phyloP scores from a whole-genome alignment of 2,888 invertebrate species.

The Apotomis turbidana region DNA sequence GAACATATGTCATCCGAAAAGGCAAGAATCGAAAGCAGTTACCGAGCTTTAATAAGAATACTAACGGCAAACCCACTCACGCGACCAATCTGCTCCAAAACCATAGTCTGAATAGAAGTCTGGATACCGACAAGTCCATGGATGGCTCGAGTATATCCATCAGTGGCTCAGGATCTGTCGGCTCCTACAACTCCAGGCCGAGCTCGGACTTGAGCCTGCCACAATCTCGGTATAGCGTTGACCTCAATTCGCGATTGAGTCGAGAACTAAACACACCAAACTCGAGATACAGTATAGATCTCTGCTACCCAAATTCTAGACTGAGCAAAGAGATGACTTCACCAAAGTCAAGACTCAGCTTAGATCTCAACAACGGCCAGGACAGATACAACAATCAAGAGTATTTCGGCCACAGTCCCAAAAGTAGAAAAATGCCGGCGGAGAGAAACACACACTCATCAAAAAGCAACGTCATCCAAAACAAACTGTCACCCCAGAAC shows the following conservation, averaged over 20 bases:
- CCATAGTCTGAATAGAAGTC: slow-evolving; percentile 76
- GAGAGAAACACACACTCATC: slow-evolving; percentile 64
- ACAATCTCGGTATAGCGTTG: slow-evolving; percentile 83
- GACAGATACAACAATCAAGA: slow-evolving; percentile 76
- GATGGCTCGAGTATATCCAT: slow-evolving; percentile 80
- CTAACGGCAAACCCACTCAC: slow-evolving; percentile 73
- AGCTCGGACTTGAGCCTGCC: slow-evolving; percentile 86
- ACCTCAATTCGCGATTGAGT: slow-evolving; percentile 81
- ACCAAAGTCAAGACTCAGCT: slow-evolving; percentile 84
- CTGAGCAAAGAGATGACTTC: slow-evolving; percentile 83
- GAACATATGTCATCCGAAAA: slow-evolving; percentile 92
- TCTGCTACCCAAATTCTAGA: slow-evolving; percentile 85
- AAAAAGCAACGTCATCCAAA: slow-evolving; percentile 66
- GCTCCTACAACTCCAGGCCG: slow-evolving; percentile 85
- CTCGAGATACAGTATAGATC: slow-evolving; percentile 87
- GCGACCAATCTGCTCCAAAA: slow-evolving; percentile 69
- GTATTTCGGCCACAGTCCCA: slow-evolving; percentile 78
- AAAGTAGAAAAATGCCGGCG: slow-evolving; percentile 71
- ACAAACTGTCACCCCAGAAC: slow-evolving; percentile 81
- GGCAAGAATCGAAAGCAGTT: slow-evolving; percentile 88
- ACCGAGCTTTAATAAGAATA: slow-evolving; percentile 82
- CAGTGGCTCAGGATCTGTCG: slow-evolving; percentile 80
- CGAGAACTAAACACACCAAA: slow-evolving; percentile 85
- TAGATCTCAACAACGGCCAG: slow-evolving; percentile 84
- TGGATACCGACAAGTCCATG: slow-evolving; percentile 77